Base-by-base conservation (phyloP, 1,140 invertebrate species). In the Orussus abietinus region DNA sequence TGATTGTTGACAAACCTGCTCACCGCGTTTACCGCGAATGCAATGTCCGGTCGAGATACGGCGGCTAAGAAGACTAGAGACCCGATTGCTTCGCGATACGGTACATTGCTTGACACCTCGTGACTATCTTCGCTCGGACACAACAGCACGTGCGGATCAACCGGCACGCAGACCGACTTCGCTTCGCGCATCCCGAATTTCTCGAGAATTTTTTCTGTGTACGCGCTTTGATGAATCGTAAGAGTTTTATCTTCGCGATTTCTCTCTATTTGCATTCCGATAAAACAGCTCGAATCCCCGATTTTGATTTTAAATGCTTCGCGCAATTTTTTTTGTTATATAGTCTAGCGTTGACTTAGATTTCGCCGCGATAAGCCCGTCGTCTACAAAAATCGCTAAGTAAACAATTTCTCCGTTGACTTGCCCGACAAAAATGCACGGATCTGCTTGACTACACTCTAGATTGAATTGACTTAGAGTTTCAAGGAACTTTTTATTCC, bases 401-500 rank as follows among this genome's bases (percentile, higher is more conserved):
- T 44, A 46, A 14, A 59, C 25, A 31, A 35, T 38, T 2, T 42
- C 28, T 10, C 42, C 42, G 18, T 58, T 38, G 14, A 48, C 32
- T 15, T 22, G 3, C 11, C 20, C 12, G 2, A 15, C 7, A 28
- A 45, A 49, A 6, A 49, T 22, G 30, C 35, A 49, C 9, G 14
- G 15, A 17, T 45, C 47, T 14, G 35, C 42, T 31, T 39, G 19
- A 5, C 17, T 25, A 32, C 20, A 21, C 49, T 45, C n/a, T 51
- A 39, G 33, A 46, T 42, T 9, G 36, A 35, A 36, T 12, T 35
- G 15, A 3, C 29, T 32, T 0, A 49, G 36, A 9, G 43, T 34
- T 18, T 31, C 9, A 19, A 25, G 38, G 45, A 69, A 67, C 37
- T 52, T 59, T 25, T 2, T 26, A 14, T 67, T 66, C 59, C 63